Evolutionary conservation across 1,140 invertebrate genomes (phyloP), one percentile per base, ranked within the genome.

Genomic region (Holcopasites calliopsidis): DNA sequence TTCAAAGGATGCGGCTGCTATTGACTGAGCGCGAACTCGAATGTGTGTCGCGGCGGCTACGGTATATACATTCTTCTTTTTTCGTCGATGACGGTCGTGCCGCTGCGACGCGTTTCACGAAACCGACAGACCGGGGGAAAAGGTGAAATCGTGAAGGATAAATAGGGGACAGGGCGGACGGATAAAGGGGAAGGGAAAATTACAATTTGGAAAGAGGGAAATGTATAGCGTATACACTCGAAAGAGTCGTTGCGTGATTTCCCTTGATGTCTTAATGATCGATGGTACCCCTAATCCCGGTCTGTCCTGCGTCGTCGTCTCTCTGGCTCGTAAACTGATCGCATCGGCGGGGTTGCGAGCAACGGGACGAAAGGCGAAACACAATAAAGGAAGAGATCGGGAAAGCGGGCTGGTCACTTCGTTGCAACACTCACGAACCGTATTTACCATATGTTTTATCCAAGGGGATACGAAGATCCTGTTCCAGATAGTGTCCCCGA

Each of bases 1-100:
- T 49, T 54, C 31, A 40, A 62, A 65, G 61, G 35, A 66, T 66
- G 49, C 26, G 11, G 35, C 60, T n/a, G 49, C 62, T 73, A 73
- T 73, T 65, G 71, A 73, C 71, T 73, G 61, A 65, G 61, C 71
- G 71, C 71, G 38, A 42, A 42, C 47, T 66, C 50, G 71, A 66
- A 74, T 74, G 62, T 66, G 40, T 74, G 71, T 74, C 71, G 71
- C 71, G 38, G 71, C n/a, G n/a, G n/a, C n/a, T n/a, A 47, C 61
- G 13, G 50, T 74, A 74, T 74, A 74, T 74, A 74, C 61, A 35
- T 40, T 55, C 60, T 77, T 33, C 65, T 52, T 77, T 77, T 55
- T 72, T 62, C 68, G 49, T 72, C 69, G 55, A 73, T 73, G 69
- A 77, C 69, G 58, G 70, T 58, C 54, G 54, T 76, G 35, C 33